Conservation (phyloP, 2,113 vertebrate genomes). For the Eidolon helvum region DNA sequence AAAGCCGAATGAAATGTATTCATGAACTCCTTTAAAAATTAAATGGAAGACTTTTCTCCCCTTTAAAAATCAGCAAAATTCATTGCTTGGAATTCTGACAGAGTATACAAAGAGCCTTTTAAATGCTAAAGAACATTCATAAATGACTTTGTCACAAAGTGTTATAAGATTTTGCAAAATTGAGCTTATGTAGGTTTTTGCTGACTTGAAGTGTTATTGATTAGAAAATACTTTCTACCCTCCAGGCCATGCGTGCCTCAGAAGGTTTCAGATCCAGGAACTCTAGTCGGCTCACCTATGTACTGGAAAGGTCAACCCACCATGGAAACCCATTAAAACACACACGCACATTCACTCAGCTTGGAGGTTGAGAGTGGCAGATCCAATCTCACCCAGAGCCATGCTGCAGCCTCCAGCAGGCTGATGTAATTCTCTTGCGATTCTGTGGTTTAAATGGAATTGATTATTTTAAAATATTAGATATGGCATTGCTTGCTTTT, state of each 20-base stretch:
- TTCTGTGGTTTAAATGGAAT: conserved; percentile 75
- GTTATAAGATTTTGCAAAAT: conserved; percentile 76
- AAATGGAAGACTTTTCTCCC: conserved; percentile 68
- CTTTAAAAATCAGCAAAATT: conserved; percentile 71
- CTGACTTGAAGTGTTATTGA: conserved; percentile 78
- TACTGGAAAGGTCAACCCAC: conserved; percentile 72
- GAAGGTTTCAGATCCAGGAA: conserved; percentile 74
- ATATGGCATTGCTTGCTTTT: conserved; percentile 64
- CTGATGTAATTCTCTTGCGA: conserved; percentile 77
- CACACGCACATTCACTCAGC: not conserved
- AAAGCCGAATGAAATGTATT: conserved; percentile 73
- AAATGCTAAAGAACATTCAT: conserved; percentile 77
- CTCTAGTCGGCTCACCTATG: conserved; percentile 58
- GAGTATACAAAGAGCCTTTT: conserved; percentile 74
- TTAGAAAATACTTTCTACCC: conserved; percentile 76
- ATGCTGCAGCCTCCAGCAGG: conserved; percentile 63
- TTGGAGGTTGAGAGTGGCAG: conserved; percentile 69
- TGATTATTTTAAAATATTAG: conserved; percentile 78
- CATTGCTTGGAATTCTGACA: conserved; percentile 73
- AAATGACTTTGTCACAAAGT: conserved; percentile 80
- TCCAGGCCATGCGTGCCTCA: conserved; percentile 21
- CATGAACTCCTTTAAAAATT: conserved; percentile 70
- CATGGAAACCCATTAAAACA: conserved; percentile 74
- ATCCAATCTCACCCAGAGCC: conserved; percentile 74
- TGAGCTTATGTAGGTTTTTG: conserved; percentile 73